phyloP scores from a whole-genome alignment of 1,140 invertebrate genomes.

The Trachymyrmex cornetzi region DNA sequence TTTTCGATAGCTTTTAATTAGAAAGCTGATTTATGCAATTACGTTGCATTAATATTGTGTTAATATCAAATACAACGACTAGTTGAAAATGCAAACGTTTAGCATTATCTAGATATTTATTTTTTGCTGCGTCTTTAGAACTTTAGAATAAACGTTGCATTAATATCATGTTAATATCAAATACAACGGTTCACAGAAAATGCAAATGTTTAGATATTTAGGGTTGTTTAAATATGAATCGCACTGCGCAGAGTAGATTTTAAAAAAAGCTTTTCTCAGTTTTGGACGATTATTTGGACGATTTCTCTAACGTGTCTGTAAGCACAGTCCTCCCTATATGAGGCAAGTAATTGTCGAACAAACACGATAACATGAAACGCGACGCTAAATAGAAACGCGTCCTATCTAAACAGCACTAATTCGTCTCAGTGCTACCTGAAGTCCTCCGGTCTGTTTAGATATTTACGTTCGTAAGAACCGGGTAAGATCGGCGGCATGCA shows the following conservation, averaged over 20 bases:
- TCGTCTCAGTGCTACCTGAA: conserved; percentile 34
- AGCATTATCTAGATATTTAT: neutral
- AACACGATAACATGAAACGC: neutral
- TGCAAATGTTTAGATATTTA: too few species aligned
- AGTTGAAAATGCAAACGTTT: neutral
- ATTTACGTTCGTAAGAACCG: neutral
- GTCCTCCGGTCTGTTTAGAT: neutral
- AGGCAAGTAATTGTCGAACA: conserved; percentile 11
- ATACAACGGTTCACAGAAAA: too few species aligned
- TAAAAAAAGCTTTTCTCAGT: neutral
- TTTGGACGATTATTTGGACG: neutral
- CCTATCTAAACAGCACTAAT: conserved; percentile 37
- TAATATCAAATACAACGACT: neutral
- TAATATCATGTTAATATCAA: too few species aligned
- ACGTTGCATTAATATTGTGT: neutral
- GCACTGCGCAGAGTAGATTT: neutral
- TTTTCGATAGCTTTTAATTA: neutral
- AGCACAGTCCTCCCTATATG: neutral
- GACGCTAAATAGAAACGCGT: neutral
- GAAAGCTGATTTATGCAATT: neutral
- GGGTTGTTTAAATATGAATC: neutral
- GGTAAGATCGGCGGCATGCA: neutral
- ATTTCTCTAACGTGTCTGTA: neutral
- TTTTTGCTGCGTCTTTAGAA: neutral
- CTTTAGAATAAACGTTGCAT: too few species aligned